Base-by-base conservation (phyloP, 2,888 invertebrate species). In the Sesia bembeciformis region DNA sequence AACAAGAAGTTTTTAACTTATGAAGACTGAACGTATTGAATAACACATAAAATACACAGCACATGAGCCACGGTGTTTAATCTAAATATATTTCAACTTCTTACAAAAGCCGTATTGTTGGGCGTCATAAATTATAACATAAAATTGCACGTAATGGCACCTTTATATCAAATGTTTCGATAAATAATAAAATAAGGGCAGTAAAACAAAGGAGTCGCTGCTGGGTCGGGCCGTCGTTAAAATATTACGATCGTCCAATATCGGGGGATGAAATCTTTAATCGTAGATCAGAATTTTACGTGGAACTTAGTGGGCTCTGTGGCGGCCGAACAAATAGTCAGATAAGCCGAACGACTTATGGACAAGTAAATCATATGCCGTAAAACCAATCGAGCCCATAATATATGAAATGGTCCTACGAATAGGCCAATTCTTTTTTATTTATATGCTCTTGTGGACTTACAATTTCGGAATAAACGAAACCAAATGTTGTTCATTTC, bases 181-280 rank as follows among this genome's bases (percentile, higher is more conserved):
- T 85, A 84, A 83, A 85, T 84, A 84, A 84, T 84, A 85, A 85
- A 85, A 83, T 78, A 74, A 74, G 69, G 71, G 75, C 75, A 84
- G 78, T 84, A 84, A 85, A 86, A 84, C 78, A 83, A 79, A 79
- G 80, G 76, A 84, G 76, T 74, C 64, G 72, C 67, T 72, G 66
- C 70, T 67, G 74, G 80, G 74, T 74, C 65, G 73, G 74, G 71
- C 68, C 66, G 70, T 82, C 84, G 85, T 85, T 87, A 87, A 87
- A 86, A 81, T 87, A 85, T 88, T 86, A 88, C 85, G 87, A 84
- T 72, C 81, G 80, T 69, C 81, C 84, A 74, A 85, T 85, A 87
- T 85, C 84, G 73, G 62, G 67, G 80, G 79, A 83, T 77, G 78
- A 82, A 81, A 87, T 86, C 85, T 84, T 85, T 84, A 84, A 85